Base-by-base conservation (phyloP, 2,113 vertebrate species). In the Neofelis nebulosa region DNA sequence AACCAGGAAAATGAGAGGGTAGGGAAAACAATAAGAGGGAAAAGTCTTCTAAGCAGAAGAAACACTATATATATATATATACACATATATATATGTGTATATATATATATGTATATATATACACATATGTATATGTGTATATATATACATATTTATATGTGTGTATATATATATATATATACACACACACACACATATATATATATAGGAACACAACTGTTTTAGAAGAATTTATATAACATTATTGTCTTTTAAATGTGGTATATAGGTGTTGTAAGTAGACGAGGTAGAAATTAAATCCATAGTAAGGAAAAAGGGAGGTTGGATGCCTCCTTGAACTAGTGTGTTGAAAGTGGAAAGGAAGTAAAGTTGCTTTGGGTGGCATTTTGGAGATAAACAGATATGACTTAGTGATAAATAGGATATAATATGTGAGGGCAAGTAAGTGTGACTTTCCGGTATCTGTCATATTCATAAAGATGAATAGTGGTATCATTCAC, bases 221-320 rank as follows among this genome's bases (percentile, higher is more conserved):
- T 55, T 61, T 61, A 61, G 57, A 61, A 61, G 7, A 61, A 61
- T 61, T 61, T 61, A 23, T 61, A 23, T 23, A 48, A 69, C 1
- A 27, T 25, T 33, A 57, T 65, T 85, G 2, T 65, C 2, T 3
- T 94, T 85, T 50, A 69, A 8, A 19, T 57, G 5, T 45, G 48
- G 1, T 68, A 2, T 52, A 36, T 2, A 71, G 0, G 23, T 13
- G 5, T 23, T 65, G 3, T 23, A 36, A 15, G 10, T 4, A 52
- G n/a, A 29, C 4, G 5, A 25, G 6, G 16, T 69, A 63, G 41
- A 73, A 50, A 29, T 0, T 23, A 48, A 19, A 1, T 63, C 11
- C 52, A 6, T 41, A n/a, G 15, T 38, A 63, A 71, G 29, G 1
- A 48, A 27, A 18, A 5, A 5, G 5, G 19, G 12, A n/a, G 2